Evolutionary conservation across 2,888 invertebrate species (phyloP), one percentile per base, ranked within the genome.

Genomic region (Acanthosepion pharaonis): DNA sequence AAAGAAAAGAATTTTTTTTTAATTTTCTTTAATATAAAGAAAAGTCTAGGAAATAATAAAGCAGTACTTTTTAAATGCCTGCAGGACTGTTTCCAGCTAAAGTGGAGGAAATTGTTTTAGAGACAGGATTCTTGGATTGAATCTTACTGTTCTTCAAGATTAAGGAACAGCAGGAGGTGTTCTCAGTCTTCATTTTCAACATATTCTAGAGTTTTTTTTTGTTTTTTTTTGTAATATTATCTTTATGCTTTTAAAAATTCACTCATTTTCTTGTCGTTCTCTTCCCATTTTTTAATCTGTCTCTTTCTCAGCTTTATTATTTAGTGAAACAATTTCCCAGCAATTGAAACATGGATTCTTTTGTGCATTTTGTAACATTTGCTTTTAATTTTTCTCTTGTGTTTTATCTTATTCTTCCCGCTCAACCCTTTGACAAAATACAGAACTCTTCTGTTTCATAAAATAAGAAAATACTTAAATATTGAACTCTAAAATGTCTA

Each of bases 91-190:
- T 78, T 78, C 78, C 78, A 78, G 78, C 78, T 78, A 78, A 78
- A 78, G 78, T 78, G 78, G 78, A 78, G 78, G n/a, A 78, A 78
- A 78, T 78, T 78, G 78, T 78, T 33, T 78, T n/a, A 78, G 78
- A 78, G 78, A 78, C 78, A 33, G 33, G 78, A 78, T 78, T 78
- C 78, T 78, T 78, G 78, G 78, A 78, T 78, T 9, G n/a, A 18
- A 33, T 33, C 78, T 78, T 78, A 78, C 78, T 33, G 33, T 78
- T 78, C 78, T 78, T 78, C n/a, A 78, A 78, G 78, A 78, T 78
- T n/a, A 33, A 15, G 78, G 78, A 78, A 78, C 78, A 78, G 78
- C 78, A 78, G 78, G 78, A 78, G n/a, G 33, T n/a, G 78, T 78
- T 78, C 78, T n/a, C 78, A 78, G 78, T 78, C n/a, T 78, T 78